Evolutionary conservation across 2,888 invertebrate species (phyloP).

Genomic region (Pyralis farinalis): DNA sequence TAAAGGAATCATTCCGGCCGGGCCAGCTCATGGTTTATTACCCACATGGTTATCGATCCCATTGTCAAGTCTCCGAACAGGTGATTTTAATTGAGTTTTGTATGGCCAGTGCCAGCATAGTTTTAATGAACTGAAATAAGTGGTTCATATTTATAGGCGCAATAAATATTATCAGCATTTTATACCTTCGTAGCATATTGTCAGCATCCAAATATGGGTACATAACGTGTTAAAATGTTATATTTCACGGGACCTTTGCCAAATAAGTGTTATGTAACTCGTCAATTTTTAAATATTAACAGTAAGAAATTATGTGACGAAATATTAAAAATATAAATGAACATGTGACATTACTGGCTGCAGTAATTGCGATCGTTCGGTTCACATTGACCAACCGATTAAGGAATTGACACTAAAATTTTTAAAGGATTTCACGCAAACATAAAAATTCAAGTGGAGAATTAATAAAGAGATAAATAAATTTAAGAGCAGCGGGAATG

Average conservation of each 20-base stretch:
- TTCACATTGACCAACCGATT: slow-evolving; percentile 2
- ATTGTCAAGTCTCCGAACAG: slow-evolving; percentile 46
- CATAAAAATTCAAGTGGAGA: slow-evolving; percentile 72
- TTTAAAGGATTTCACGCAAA: slow-evolving; percentile 43
- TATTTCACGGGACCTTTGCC: too few relatives aligned
- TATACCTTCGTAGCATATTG: not conserved
- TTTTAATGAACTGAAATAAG: slow-evolving; percentile 29
- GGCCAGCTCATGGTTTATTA: slow-evolving; percentile 44
- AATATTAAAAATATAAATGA: too few relatives aligned
- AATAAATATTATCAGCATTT: slow-evolving; percentile 2
- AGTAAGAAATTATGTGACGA: too few relatives aligned
- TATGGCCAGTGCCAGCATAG: slow-evolving; percentile 18
- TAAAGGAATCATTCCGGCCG: slow-evolving; percentile 52
- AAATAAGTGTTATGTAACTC: too few relatives aligned
- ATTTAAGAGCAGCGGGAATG: slow-evolving; percentile 77
- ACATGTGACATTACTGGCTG: too few relatives aligned
- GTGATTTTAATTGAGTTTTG: slow-evolving; percentile 56
- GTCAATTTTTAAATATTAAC: too few relatives aligned
- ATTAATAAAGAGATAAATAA: slow-evolving; percentile 81
- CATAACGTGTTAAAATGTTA: too few relatives aligned
- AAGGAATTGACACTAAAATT: slow-evolving; percentile 9
- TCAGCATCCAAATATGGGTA: too few relatives aligned
- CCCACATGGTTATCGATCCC: slow-evolving; percentile 41
- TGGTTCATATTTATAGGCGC: slow-evolving; percentile 23
- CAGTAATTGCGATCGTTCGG: too few relatives aligned